phyloP scores from a whole-genome alignment of 1,140 invertebrate genomes.

The Bactericera cockerelli region DNA sequence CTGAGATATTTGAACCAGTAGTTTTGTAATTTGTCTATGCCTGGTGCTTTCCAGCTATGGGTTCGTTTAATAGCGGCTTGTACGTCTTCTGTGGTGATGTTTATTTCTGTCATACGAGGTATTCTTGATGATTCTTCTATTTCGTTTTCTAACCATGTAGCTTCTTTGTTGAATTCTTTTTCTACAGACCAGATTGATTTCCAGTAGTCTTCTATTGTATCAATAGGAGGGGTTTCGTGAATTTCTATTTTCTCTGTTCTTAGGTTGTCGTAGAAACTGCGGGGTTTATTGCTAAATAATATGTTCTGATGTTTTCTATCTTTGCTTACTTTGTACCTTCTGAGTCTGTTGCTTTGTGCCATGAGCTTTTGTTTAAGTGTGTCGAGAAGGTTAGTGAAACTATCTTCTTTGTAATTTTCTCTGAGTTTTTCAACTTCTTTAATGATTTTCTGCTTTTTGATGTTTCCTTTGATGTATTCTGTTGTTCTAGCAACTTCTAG shows the following conservation, averaged over 20 bases:
- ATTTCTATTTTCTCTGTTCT: background rate
- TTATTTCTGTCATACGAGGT: background rate
- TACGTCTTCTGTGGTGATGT: background rate
- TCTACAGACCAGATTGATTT: background rate
- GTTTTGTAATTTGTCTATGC: constrained; percentile 9
- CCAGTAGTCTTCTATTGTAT: background rate
- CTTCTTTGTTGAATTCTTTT: background rate
- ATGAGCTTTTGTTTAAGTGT: background rate
- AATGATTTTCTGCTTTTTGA: no score
- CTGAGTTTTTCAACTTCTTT: no score
- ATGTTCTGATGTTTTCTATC: background rate
- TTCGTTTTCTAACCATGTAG: background rate
- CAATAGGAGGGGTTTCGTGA: background rate
- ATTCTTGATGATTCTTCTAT: no score
- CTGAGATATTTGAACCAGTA: constrained; percentile 3
- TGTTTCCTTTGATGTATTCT: no score
- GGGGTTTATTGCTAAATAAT: background rate
- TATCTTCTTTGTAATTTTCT: background rate
- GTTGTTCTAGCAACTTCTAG: no score
- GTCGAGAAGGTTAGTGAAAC: no score
- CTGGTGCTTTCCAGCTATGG: constrained; percentile 12
- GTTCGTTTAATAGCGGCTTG: background rate
- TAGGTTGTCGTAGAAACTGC: background rate
- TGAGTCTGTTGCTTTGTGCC: background rate
- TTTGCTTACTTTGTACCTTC: background rate